Percentiles rank a stretch among this genome's conserved stretches.
Evolutionary conservation across 1,140 invertebrate genomes (phyloP).

Genomic region (Calliopsis andreniformis): DNA sequence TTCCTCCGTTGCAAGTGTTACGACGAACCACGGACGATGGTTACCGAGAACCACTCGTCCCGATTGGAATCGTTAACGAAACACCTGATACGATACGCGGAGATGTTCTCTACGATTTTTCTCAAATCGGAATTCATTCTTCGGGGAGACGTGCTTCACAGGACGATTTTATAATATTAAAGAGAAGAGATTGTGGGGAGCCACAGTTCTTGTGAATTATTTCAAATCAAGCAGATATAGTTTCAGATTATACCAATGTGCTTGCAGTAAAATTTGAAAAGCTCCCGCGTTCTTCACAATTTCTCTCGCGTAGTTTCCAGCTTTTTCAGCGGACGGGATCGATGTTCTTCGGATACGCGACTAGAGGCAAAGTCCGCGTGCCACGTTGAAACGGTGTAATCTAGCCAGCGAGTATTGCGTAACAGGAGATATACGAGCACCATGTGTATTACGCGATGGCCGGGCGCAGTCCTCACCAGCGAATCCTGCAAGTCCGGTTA

Average conservation of each 20-base stretch:
- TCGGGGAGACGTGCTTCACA: too few species aligned
- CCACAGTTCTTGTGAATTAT: too few species aligned
- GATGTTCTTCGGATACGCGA: slow-evolving; percentile 23
- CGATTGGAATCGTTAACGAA: slow-evolving; percentile 6
- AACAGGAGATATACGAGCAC: slow-evolving; percentile 41
- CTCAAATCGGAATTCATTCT: too few species aligned
- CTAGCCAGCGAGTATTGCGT: slow-evolving; percentile 31
- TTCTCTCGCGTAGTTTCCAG: neutral
- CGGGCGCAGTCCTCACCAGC: slow-evolving; percentile 34
- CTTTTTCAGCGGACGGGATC: neutral
- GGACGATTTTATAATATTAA: too few species aligned
- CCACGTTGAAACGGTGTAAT: slow-evolving; percentile 33
- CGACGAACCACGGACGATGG: slow-evolving; percentile 19
- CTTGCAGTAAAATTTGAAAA: too few species aligned
- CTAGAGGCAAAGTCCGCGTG: slow-evolving; percentile 22
- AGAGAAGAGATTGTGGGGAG: too few species aligned
- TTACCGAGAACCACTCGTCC: slow-evolving; percentile 17
- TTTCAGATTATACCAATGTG: too few species aligned
- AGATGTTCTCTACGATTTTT: too few species aligned
- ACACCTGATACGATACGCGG: slow-evolving; percentile 1
- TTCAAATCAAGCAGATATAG: too few species aligned
- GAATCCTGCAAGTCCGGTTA: slow-evolving; percentile 47
- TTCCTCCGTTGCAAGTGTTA: slow-evolving; percentile 8
- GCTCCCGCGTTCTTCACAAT: neutral
- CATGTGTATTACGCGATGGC: slow-evolving; percentile 44